Conservation (phyloP, 2,113 vertebrate genomes). For the Pachypanchax playfairii region DNA sequence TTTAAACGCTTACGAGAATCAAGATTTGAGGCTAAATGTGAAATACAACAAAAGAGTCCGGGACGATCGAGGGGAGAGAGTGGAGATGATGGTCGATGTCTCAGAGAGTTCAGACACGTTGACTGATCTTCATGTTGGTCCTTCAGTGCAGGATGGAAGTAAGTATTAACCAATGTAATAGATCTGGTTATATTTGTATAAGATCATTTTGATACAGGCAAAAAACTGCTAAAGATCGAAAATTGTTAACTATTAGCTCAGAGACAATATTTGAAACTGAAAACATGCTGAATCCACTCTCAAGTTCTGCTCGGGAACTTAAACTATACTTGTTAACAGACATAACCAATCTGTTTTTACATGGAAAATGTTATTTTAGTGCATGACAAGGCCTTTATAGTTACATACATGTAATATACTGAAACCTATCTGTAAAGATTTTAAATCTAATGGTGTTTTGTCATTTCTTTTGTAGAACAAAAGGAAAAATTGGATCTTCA, state of each 20-base stretch:
- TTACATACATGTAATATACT: no score
- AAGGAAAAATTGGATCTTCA: not conserved
- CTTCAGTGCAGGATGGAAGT: not conserved
- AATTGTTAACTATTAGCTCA: not conserved
- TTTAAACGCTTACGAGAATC: slow-evolving; percentile 34
- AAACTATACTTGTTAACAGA: no score
- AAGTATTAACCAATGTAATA: not conserved
- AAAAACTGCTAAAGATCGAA: not conserved
- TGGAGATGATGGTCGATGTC: slow-evolving; percentile 35
- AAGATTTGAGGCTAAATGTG: accelerated
- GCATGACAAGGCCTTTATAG: no score
- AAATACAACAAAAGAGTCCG: not conserved
- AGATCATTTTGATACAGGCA: not conserved
- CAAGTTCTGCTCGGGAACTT: accelerated
- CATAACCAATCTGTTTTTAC: no score
- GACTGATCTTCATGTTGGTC: accelerated
- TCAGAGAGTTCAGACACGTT: not conserved
- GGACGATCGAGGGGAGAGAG: accelerated
- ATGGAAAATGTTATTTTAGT: slow-evolving; percentile 15
- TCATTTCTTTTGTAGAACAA: slow-evolving; percentile 11
- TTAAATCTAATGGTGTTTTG: not conserved
- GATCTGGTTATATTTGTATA: no score
- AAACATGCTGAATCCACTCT: not conserved
- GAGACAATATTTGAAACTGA: no score
- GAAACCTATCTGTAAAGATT: not conserved